Evolutionary conservation across 2,888 invertebrate species (phyloP), one percentile per base, ranked within the genome.

Genomic region (Ptychoptera albimana): DNA sequence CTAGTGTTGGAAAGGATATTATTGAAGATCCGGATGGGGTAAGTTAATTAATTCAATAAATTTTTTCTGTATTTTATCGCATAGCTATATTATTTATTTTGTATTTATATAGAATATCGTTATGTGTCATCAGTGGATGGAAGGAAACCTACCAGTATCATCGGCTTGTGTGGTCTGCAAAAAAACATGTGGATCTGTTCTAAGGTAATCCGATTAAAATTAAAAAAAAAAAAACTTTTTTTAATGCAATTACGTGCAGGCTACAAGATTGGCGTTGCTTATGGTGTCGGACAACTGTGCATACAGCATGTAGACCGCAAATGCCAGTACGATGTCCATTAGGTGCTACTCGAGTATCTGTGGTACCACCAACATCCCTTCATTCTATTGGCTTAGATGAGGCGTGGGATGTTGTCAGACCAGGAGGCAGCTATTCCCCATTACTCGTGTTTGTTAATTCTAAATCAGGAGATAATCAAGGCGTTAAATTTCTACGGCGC

Each of bases 41-140:
- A 63, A 71, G 76, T 57, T 15, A 30, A 37, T 13, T n/a, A 9
- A 11, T 2, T 42, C 34, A 36, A 10, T 36, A 16, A 11, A 7
- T 30, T 30, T 32, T 31, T 8, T 40, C 13, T 40, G 14, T 12
- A 40, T 5, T 15, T 10, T 14, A 40, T 32, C 5, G 9, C 36
- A 12, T 9, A 36, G 16, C 29, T 30, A 6, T 12, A 9, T 13
- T 37, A 11, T 14, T 31, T 12, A 8, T 30, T 39, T 39, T 13
- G 3, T 36, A 8, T 2, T 4, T 11, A 12, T 12, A 2, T 32
- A 83, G 82, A 83, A 77, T 60, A 83, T 88, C 56, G 80, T 82
- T 52, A 92, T 94, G 89, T 93, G 93, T 11, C 96, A 97, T 68
- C 96, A 97, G 60, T 97, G 96, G 96, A 75, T 96, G 73, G 94